Evolutionary conservation across 1,140 invertebrate genomes (phyloP).

Genomic region (Leucophenga varia): DNA sequence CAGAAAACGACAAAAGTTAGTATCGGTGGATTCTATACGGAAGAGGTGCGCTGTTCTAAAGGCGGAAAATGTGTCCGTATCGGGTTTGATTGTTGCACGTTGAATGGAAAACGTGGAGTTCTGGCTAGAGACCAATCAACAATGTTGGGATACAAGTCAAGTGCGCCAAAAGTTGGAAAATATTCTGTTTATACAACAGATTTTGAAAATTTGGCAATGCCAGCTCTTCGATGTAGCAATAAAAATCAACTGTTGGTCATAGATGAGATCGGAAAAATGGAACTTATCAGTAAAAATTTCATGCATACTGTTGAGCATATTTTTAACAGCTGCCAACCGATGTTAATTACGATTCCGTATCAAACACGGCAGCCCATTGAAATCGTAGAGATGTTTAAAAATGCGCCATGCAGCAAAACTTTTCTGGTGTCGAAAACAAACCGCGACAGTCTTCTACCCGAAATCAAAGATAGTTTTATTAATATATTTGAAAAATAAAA

Average conservation of each 20-base stretch:
- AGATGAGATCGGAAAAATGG: slow-evolving; percentile 73
- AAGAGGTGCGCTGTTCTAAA: slow-evolving; percentile 59
- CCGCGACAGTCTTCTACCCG: slow-evolving; percentile 9
- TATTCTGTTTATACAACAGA: slow-evolving; percentile 62
- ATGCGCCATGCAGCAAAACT: background rate
- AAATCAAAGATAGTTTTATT: too few species aligned
- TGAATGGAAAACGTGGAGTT: slow-evolving; percentile 54
- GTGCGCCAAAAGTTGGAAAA: slow-evolving; percentile 59
- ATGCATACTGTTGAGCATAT: slow-evolving; percentile 42
- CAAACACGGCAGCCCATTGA: background rate
- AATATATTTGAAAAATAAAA: too few species aligned
- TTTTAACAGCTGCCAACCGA: slow-evolving; percentile 32
- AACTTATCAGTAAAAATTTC: slow-evolving; percentile 64
- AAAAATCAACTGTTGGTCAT: slow-evolving; percentile 57
- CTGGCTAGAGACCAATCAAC: slow-evolving; percentile 57
- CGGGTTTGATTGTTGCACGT: slow-evolving; percentile 65
- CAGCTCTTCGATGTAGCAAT: background rate
- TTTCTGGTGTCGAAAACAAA: slow-evolving; percentile 19
- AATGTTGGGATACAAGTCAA: too few species aligned
- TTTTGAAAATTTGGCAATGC: slow-evolving; percentile 60
- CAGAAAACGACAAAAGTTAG: slow-evolving; percentile 47
- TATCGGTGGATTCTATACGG: slow-evolving; percentile 66
- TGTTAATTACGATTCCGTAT: slow-evolving; percentile 63
- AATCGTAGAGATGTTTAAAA: slow-evolving; percentile 16
- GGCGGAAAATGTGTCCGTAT: slow-evolving; percentile 57